Evolutionary conservation across 2,797 vertebrate species (phyloP).

Genomic region (Melanotaenia trifasciata): DNA sequence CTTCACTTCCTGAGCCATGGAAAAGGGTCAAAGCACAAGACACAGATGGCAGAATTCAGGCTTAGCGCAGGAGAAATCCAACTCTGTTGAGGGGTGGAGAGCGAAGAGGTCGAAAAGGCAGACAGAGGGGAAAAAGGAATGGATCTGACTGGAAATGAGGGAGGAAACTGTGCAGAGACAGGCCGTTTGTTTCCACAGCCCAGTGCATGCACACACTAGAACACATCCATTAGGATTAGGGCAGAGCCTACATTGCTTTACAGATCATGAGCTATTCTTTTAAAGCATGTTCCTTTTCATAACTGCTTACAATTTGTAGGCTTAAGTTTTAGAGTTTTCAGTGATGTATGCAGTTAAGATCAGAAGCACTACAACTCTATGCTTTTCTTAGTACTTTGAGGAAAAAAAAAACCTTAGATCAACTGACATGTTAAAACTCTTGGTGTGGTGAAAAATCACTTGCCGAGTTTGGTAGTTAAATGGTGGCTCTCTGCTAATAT

Average conservation of each 20-base stretch:
- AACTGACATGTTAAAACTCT: slow-evolving; percentile 47
- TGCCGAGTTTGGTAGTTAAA: slow-evolving; percentile 68
- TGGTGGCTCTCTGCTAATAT: slow-evolving; percentile 58
- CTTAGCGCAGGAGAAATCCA: slow-evolving; percentile 64
- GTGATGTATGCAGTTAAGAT: slow-evolving; percentile 21
- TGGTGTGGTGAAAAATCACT: slow-evolving; percentile 51
- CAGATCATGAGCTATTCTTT: slow-evolving; percentile 44
- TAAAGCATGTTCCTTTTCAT: slow-evolving; percentile 45
- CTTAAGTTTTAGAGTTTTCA: slow-evolving; percentile 34
- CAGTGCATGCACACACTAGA: slow-evolving; percentile 49
- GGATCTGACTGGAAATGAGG: slow-evolving; percentile 71
- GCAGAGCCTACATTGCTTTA: slow-evolving; percentile 42
- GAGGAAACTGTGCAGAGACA: slow-evolving; percentile 61
- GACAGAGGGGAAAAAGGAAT: slow-evolving; percentile 70
- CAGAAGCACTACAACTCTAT: background rate
- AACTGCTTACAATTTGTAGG: slow-evolving; percentile 21
- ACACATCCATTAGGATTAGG: slow-evolving; percentile 54
- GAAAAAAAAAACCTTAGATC: slow-evolving; percentile 31
- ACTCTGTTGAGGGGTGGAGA: slow-evolving; percentile 59
- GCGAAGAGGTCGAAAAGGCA: slow-evolving; percentile 69
- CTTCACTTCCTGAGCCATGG: slow-evolving; percentile 67
- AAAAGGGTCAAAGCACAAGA: slow-evolving; percentile 76
- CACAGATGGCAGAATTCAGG: slow-evolving; percentile 71
- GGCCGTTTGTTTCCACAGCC: slow-evolving; percentile 65
- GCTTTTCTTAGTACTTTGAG: slow-evolving; percentile 28